Percentiles rank a stretch among this genome's conserved stretches.
Evolutionary conservation across 2,888 invertebrate species (phyloP).

Genomic region (Dolichomitus sp.): DNA sequence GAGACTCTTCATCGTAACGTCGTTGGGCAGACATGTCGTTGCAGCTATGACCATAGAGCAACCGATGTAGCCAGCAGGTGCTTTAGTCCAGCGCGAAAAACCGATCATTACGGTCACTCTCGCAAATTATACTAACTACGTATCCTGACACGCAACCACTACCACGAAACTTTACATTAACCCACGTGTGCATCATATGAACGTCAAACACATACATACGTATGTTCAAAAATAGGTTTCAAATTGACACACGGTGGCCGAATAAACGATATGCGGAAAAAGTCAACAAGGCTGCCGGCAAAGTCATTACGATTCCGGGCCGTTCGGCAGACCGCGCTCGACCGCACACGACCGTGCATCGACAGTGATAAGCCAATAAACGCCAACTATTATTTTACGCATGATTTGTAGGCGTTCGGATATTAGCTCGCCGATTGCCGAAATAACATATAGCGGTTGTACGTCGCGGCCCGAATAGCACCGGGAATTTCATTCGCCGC

Average conservation of each 20-base stretch:
- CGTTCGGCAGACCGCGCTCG: constrained; percentile 38
- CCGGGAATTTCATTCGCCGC: constrained; percentile 62
- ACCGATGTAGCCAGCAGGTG: background rate
- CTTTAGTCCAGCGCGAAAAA: constrained; percentile 8
- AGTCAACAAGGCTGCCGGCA: constrained; percentile 47
- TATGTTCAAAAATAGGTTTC: background rate
- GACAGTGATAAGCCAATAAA: constrained; percentile 73
- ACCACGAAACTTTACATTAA: background rate
- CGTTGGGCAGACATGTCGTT: constrained; percentile 35
- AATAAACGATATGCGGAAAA: constrained; percentile 37
- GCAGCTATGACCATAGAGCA: constrained; percentile 14
- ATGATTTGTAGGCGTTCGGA: constrained; percentile 71
- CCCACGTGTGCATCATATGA: background rate
- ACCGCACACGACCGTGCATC: constrained; percentile 62
- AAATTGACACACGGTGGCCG: constrained; percentile 31
- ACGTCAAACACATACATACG: background rate
- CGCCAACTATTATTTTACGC: constrained; percentile 71
- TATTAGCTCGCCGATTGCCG: constrained; percentile 74
- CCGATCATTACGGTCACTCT: constrained; percentile 16
- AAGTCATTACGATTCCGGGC: constrained; percentile 48
- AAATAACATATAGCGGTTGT: constrained; percentile 69
- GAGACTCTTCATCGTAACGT: constrained; percentile 52
- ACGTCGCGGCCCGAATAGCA: constrained; percentile 40
- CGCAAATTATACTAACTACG: constrained; percentile 8
- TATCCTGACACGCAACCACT: background rate